Conservation (phyloP, 2,888 invertebrate species). For the Schizaphis graminum region DNA sequence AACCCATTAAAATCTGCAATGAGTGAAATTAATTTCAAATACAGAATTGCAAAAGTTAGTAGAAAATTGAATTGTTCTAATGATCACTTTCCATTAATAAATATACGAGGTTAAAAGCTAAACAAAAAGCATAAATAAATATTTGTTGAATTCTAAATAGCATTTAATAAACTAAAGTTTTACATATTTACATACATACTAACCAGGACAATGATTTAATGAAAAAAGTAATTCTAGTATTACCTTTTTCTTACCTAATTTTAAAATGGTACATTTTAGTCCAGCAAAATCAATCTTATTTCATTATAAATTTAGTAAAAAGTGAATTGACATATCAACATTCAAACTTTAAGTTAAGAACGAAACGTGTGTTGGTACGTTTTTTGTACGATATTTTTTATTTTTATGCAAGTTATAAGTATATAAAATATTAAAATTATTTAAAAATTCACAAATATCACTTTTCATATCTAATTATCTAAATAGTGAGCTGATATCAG, state of each 20-base stretch:
- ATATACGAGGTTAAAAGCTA: not conserved
- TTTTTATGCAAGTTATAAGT: not conserved
- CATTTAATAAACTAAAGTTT: not conserved
- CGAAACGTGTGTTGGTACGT: not conserved
- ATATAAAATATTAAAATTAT: not conserved
- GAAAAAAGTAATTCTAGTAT: not conserved
- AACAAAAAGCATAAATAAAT: not conserved
- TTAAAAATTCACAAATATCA: not conserved
- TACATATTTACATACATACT: not conserved
- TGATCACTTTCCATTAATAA: not conserved
- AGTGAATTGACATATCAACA: not conserved
- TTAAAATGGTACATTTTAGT: not conserved
- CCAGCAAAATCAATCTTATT: not conserved
- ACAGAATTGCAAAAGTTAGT: conserved; percentile 19
- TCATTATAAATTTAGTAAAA: not conserved
- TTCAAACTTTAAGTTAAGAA: not conserved
- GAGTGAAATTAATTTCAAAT: conserved; percentile 13
- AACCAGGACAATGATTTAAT: not conserved
- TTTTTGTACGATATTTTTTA: not conserved
- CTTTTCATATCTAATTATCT: not conserved
- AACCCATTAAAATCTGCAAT: conserved; percentile 18
- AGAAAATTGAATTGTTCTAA: not conserved
- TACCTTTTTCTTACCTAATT: not conserved
- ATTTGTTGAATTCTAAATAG: not conserved
- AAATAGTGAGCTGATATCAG: not conserved